Base-by-base conservation (phyloP, 2,797 vertebrate genomes). In the Poliocrania exsul region DNA sequence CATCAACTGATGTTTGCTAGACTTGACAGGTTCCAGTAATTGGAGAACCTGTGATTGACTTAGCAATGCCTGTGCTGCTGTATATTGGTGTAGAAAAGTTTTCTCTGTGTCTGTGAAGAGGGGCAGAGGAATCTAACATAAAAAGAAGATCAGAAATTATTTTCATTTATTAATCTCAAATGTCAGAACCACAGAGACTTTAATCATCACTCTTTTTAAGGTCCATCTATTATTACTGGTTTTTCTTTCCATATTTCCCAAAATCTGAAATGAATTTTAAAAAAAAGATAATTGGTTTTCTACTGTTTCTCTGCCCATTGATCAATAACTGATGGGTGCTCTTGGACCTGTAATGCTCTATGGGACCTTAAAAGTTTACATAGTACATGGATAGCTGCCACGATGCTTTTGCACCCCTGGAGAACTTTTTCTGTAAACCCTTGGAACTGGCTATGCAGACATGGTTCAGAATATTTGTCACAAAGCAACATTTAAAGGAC, bases 21-120 rank as follows among this genome's bases (percentile, higher is more conserved):
- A 84, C 70, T 81, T 81, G 73, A 88, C 87, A 95, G 70, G 46
- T 88, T 88, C 70, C 79, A 86, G 85, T 88, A 96, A 93, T 61
- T 94, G 92, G 92, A 86, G 85, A 96, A 90, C 62, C 25, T 73
- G 58, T 86, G 82, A 92, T 40, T 90, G 89, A 94, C 89, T 94
- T 90, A 47, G 33, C 1, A 2, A 67, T 66, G 73, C 19, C 42
- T 90, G 20, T 90, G 73, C 44, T 64, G 31, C 70, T 58, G 44
- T 29, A 81, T 64, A 51, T 25, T 75, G 23, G 24, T 56, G 37
- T 21, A 81, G 58, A 62, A 87, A 65, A 72, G 8, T 2, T 60
- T 90, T 53, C 13, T 64, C 50, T 71, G 8, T 35, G 47, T 44
- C 49, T 72, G 26, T 71, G 62, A 29, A 60, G 35, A 88, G 33